Base-by-base conservation (phyloP, 2,797 vertebrate species). In the Alosa sapidissima region DNA sequence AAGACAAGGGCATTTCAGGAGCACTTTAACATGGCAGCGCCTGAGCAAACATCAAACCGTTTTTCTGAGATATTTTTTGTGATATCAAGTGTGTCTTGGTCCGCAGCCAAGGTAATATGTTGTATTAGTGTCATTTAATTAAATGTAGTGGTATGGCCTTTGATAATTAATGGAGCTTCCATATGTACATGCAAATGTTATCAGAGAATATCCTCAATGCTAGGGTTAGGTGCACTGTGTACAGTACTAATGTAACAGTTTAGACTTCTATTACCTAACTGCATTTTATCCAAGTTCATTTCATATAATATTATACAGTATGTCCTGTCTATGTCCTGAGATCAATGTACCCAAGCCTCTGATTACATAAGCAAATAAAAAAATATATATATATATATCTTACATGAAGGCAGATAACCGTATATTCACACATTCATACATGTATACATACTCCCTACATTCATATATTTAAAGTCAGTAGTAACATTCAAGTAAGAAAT, bases 61-160 rank as follows among this genome's bases (percentile, higher is more conserved):
- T 60, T 60, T n/a, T 60, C 7, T 9, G 21, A 2, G 58, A 51
- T 51, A 51, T 51, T 24, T n/a, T 65, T 6, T 65, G 62, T 33
- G 24, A 68, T 68, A 68, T 13, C 62, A 68, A 1, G 28, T 14
- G 68, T 75, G 13, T 41, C 68, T 41, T 75, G 72, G 72, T 41
- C 21, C 2, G 36, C 36, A n/a, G 72, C 14, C 41, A 45, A 78
- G 41, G 13, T 78, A 78, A 78, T 78, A 21, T 19, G 0, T 21
- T 78, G 36, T 10, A 78, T 78, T 36, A 78, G 36, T 78, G 72
- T 14, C 68, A 45, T 78, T 78, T 75, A 75, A 41, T 75, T 75
- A 75, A 33, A 1, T 75, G 1, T 19, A 19, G 41, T 45, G 72
- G 16, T 19, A 21, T 78, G 68, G 45, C 68, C 36, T 75, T 75